Base-by-base conservation (phyloP, 1,140 invertebrate species). In the Aphaenogaster ashmeadi region DNA sequence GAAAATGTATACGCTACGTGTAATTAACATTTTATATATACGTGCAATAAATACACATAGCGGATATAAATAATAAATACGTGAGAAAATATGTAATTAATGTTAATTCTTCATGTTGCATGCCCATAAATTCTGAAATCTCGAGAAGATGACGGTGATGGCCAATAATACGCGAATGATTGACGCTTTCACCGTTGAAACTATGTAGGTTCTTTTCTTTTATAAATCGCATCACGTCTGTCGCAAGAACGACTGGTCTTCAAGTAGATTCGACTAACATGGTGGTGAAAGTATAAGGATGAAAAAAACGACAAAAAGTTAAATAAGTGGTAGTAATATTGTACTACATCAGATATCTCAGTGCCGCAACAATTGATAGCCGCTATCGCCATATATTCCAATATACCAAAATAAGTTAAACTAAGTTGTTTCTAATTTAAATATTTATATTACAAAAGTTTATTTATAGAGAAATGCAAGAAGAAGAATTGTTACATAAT, bases 171-270 rank as follows among this genome's bases (percentile, higher is more conserved):
- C 41, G 7, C 13, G 56, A 77, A 44, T 66, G 58, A 79, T 66
- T 67, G 33, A 80, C 44, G 77, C 60, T 80, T 80, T 80, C 77
- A 80, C 77, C n/a, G 18, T 66, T 38, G 60, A 18, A 47, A 13
- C 58, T 36, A 60, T 11, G 27, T 15, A 8, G 18, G 21, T n/a
- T n/a, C n/a, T n/a, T n/a, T 60, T 27, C 8, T 18, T n/a, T 79
- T 79, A 79, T n/a, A 79, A 79, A 79, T 79, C 77, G 77, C 44
- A 27, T 79, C 77, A 79, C 58, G 77, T 79, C 27, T 52, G 58
- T 52, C 44, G 18, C 33, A 79, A 79, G 5, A 79, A 79, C 41
- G 58, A 64, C 54, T 60, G 74, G 38, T 52, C 21, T 27, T 36
- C 9, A 36, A 7, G n/a, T 36, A 79, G 13, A 66, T 79, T 78